Evolutionary conservation across 2,797 vertebrate species (phyloP).

Genomic region (Monodelphis domestica): DNA sequence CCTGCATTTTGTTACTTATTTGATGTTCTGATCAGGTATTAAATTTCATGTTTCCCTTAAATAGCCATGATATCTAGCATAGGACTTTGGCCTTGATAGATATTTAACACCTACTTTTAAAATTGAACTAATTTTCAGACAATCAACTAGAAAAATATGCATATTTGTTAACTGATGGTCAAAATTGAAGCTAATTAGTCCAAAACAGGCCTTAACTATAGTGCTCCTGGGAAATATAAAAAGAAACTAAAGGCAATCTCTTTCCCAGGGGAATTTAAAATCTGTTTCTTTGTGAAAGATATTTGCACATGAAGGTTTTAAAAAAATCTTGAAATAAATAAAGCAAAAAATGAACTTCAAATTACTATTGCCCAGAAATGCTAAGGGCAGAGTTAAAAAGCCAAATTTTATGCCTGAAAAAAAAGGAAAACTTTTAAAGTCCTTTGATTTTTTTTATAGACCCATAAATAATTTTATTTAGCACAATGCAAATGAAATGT

Average conservation of each 20-base stretch:
- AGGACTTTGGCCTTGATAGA: neutral
- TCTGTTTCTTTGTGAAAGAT: neutral
- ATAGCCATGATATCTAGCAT: neutral
- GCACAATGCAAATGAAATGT: conserved; percentile 40
- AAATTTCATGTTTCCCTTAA: neutral
- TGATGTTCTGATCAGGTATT: neutral
- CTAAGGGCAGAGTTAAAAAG: conserved; percentile 28
- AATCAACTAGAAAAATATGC: neutral
- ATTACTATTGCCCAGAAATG: neutral
- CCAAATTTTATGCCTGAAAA: conserved; percentile 25
- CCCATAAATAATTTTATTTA: conserved; percentile 57
- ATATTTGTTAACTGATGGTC: neutral
- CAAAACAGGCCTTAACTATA: neutral
- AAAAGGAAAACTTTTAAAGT: conserved; percentile 10
- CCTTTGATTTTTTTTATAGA: conserved; percentile 16
- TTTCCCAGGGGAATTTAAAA: neutral
- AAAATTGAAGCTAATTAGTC: neutral
- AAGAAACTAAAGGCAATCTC: neutral
- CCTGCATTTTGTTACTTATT: neutral
- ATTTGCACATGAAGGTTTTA: neutral
- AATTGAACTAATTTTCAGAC: neutral
- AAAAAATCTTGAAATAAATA: conserved; percentile 13
- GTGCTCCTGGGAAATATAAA: neutral
- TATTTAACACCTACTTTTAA: neutral
- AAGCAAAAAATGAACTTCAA: conserved; percentile 21